Percentiles rank a stretch among this genome's conserved stretches.
phyloP scores from a whole-genome alignment of 1,140 invertebrate species.

The Copidosoma floridanum region DNA sequence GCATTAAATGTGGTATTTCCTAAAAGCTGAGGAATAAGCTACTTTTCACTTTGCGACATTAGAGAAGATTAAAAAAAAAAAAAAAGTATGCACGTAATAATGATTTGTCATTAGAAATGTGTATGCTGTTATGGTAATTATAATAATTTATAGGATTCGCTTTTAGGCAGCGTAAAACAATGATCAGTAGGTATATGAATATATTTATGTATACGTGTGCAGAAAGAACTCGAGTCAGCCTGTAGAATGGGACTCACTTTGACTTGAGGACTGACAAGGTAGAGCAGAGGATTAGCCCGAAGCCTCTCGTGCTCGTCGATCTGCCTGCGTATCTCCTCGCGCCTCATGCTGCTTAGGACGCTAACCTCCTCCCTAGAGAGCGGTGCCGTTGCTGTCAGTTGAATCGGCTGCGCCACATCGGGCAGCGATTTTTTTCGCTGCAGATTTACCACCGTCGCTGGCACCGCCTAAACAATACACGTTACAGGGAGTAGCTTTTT shows the following conservation, averaged over 20 bases:
- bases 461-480: constrained; percentile 64
- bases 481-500: constrained; percentile 18
- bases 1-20: too few species aligned
- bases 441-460: constrained; percentile 67
- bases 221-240: background rate
- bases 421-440: constrained; percentile 94
- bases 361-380: constrained; percentile 96
- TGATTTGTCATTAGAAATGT: too few species aligned
- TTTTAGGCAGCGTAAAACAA: too few species aligned
- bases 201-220: background rate
- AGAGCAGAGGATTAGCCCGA: constrained; percentile 89
- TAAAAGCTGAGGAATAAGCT: too few species aligned
- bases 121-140: too few species aligned
- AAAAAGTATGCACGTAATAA: too few species aligned
- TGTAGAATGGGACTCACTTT: constrained; percentile 70
- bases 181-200: too few species aligned
- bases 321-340: constrained; percentile 89
- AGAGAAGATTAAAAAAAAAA: too few species aligned
- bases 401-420: constrained; percentile 81
- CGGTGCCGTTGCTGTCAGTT: constrained; percentile 64
- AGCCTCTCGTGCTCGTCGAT: constrained; percentile 89
- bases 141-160: too few species aligned
- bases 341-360: constrained; percentile 83
- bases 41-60: too few species aligned
- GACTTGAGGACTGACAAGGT: constrained; percentile 93